These are phyloP conservation scores for Paramisgurnus dabryanus DNA, from an alignment of 2,113 vertebrate species.

Conservation along the genomic window DNA sequence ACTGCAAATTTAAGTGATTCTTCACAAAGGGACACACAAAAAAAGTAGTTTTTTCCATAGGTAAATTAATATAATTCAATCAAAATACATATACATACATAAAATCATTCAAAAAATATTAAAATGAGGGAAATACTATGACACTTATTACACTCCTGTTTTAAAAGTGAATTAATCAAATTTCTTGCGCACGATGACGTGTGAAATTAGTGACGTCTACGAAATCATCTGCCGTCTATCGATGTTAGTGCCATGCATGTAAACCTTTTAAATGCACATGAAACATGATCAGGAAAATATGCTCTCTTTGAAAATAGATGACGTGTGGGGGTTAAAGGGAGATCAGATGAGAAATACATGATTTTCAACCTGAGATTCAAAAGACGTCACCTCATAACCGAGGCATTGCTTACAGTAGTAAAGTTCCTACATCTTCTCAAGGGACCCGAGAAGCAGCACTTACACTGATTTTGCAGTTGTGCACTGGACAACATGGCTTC, in stretches of 20 bases:
- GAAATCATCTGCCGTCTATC: constrained; percentile 64
- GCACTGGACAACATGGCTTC: constrained; percentile 49
- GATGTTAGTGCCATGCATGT: constrained; percentile 70
- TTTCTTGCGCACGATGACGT: constrained; percentile 1
- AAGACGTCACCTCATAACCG: constrained; percentile 51
- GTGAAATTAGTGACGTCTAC: constrained; percentile 31
- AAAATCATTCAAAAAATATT: constrained; percentile 40
- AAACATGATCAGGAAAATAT: constrained; percentile 70
- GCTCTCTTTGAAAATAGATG: constrained; percentile 68
- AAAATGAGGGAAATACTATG: constrained; percentile 18
- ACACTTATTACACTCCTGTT: constrained; percentile 21
- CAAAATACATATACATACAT: constrained; percentile 36
- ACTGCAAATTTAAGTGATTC: neutral
- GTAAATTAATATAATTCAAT: constrained; percentile 43
- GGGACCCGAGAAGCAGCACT: constrained; percentile 27
- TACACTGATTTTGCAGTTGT: constrained; percentile 45
- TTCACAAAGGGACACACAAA: neutral
- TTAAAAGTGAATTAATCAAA: constrained; percentile 27
- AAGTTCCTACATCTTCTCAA: constrained; percentile 27
- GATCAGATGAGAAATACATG: constrained; percentile 45
- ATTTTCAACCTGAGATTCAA: constrained; percentile 78
- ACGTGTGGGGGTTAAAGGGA: constrained; percentile 65
- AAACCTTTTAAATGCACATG: constrained; percentile 63
- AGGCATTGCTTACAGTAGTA: constrained; percentile 52
- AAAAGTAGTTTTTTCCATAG: constrained; percentile 2